Evolutionary conservation across 2,888 invertebrate species (phyloP).

Genomic region (Spilosoma lubricipeda): DNA sequence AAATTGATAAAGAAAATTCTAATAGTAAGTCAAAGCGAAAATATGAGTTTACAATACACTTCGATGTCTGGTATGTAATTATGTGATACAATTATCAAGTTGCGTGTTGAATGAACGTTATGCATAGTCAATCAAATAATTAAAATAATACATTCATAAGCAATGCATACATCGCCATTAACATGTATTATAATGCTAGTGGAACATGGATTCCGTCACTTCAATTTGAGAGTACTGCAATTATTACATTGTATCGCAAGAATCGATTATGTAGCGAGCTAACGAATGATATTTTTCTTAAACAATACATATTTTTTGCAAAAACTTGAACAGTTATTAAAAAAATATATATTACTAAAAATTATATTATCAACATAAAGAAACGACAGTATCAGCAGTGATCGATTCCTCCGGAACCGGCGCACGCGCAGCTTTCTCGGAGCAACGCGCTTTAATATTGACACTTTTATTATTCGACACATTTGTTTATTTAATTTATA

Average conservation of each 20-base stretch:
- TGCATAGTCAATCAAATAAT: conserved; percentile 10
- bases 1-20: not conserved
- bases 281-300: not conserved
- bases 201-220: conserved; percentile 1
- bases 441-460: conserved; percentile 9
- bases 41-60: not conserved
- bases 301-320: too few species aligned
- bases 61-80: not conserved
- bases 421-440: conserved; percentile 40
- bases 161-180: conserved; percentile 1
- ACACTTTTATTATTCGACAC: conserved; percentile 19
- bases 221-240: not conserved
- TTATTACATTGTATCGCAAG: not conserved
- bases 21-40: not conserved
- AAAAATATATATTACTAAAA: not conserved
- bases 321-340: not conserved
- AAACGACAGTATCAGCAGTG: conserved; percentile 25
- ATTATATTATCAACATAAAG: conserved; percentile 25
- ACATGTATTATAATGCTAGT: conserved; percentile 20
- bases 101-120: conserved; percentile 4
- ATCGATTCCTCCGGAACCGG: conserved; percentile 37
- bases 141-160: conserved; percentile 16
- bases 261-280: not conserved
- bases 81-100: conserved; percentile 3
- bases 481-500: conserved; percentile 18